Percentiles rank a stretch among this genome's conserved stretches.
These are phyloP conservation scores for Parascotia fuliginaria DNA, from an alignment of 2,888 invertebrate species.

Conservation along the genomic window DNA sequence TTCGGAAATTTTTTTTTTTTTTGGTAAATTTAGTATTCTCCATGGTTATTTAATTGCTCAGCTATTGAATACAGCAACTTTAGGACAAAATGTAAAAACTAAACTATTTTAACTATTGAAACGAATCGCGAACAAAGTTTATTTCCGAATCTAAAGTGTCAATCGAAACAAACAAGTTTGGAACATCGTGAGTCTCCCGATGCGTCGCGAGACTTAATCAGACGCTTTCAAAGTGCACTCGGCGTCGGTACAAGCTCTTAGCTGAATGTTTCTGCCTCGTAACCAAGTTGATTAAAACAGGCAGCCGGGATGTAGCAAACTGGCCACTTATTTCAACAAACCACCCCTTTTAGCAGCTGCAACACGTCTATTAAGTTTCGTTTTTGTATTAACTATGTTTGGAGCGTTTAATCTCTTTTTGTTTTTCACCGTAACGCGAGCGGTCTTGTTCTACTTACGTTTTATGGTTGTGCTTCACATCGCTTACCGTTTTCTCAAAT, in stretches of 20 bases:
- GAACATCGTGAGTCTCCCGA: conserved; percentile 23
- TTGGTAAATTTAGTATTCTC: too few species aligned
- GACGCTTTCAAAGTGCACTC: conserved; percentile 63
- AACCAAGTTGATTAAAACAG: conserved; percentile 72
- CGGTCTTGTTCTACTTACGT: background rate
- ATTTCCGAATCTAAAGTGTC: conserved; percentile 24
- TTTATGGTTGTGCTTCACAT: background rate
- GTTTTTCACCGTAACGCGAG: conserved; percentile 5
- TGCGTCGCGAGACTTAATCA: conserved; percentile 62
- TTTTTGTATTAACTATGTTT: conserved; percentile 43
- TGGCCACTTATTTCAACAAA: conserved; percentile 68
- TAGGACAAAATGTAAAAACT: too few species aligned
- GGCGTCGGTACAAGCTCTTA: conserved; percentile 58
- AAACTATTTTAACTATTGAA: background rate
- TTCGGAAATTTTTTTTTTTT: too few species aligned
- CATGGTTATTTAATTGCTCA: too few species aligned
- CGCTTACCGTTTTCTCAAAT: background rate
- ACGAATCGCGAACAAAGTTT: conserved; percentile 13
- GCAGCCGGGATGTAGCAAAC: conserved; percentile 56
- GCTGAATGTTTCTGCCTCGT: conserved; percentile 52
- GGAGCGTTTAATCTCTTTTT: conserved; percentile 13
- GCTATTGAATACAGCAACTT: too few species aligned
- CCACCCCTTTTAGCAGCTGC: conserved; percentile 55
- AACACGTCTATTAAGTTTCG: conserved; percentile 53
- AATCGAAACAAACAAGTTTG: conserved; percentile 36